Percentiles rank a stretch among this genome's conserved stretches.
These are phyloP conservation scores for Papilio machaon DNA, from an alignment of 1,140 invertebrate genomes.

Conservation along the genomic window DNA sequence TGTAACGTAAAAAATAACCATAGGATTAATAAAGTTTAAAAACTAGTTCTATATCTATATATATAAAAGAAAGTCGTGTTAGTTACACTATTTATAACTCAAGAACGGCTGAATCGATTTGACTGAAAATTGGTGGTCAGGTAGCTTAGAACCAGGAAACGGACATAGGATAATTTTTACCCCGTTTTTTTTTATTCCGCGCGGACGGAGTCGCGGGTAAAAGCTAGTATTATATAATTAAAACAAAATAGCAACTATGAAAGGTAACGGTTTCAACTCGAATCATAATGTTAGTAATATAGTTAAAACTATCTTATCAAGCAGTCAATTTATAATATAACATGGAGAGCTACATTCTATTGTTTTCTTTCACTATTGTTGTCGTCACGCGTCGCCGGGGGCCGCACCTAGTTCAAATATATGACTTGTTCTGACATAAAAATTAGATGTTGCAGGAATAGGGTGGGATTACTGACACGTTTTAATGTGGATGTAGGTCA, in stretches of 20 bases:
- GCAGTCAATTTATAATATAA: not conserved
- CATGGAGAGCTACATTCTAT: not conserved
- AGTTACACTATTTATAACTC: no score
- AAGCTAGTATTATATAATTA: no score
- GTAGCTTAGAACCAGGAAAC: no score
- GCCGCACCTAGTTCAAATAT: constrained; percentile 11
- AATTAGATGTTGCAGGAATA: constrained; percentile 7
- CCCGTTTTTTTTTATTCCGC: no score
- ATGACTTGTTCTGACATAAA: not conserved
- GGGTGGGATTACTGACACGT: not conserved
- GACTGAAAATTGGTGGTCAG: no score
- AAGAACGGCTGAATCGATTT: no score
- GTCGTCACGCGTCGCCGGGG: constrained; percentile 19
- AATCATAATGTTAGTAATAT: not conserved
- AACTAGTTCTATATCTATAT: not conserved
- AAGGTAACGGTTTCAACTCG: not conserved
- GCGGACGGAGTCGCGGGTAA: no score
- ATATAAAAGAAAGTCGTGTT: no score
- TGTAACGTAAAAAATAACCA: not conserved
- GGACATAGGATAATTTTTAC: no score
- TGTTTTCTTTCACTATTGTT: constrained; percentile 19
- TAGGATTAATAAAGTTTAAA: not conserved
- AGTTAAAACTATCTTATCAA: constrained; percentile 12
- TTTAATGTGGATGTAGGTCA: not conserved
- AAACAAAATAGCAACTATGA: not conserved